Evolutionary conservation across 2,888 invertebrate genomes (phyloP), one percentile per base, ranked within the genome.

Genomic region (Resseliella maxima): DNA sequence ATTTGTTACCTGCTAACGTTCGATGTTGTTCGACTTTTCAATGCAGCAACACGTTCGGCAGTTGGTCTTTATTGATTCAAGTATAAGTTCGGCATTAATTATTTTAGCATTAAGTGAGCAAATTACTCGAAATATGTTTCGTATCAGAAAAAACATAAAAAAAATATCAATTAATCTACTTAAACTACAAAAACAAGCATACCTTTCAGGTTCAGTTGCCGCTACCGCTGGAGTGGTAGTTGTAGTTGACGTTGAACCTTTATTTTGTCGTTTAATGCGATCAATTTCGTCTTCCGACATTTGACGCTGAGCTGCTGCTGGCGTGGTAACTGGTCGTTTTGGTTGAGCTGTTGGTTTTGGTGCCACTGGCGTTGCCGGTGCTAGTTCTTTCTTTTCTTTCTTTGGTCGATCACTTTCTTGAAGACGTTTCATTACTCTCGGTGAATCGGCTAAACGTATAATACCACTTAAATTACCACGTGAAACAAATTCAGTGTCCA

Each of bases 401-500:
- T 93, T 91, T 88, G 94, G 92, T 90, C 93, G 93, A 88, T 96
- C 95, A 88, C 94, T 94, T 88, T 97, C 97, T 89, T 96, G 94
- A 88, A 98, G 93, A 88, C 97, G 94, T 90, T 96, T 96, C 94
- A 97, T 96, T 10, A 97, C 96, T 87, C 97, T 93, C 0, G 97
- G 95, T 86, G 97, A 97, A 90, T 98, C 98, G 86, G 95, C 95
- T 45, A 98, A 92, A 64, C 97, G 93, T 87, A 96, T 96, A 89
- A 98, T 97, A 86, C 98, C 98, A 91, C 97, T 97, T 1, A 98
- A 92, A 8, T 97, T 97, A 27, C 94, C 96, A 85, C 94, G 93
- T 18, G 97, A 95, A 0, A 96, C 97, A 89, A 97, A 97, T 91
- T 98, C 97, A 10, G 97, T 97, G 89, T 97, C 97, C 87, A 95